Evolutionary conservation across 2,797 vertebrate genomes (phyloP).

Genomic region (Muscicapa striata): DNA sequence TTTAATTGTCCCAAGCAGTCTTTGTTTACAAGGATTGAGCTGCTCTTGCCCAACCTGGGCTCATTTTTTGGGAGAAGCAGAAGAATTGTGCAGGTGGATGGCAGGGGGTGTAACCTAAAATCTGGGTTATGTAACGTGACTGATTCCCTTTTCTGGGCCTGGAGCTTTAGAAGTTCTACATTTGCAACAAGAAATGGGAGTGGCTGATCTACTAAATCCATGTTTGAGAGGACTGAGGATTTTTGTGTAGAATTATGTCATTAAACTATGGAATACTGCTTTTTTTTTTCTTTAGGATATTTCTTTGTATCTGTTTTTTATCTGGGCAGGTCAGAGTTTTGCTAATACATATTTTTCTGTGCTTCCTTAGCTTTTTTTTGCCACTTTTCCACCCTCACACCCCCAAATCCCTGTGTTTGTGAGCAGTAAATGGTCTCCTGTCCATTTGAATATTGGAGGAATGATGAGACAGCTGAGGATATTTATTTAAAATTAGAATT

Average conservation of each 20-base stretch:
- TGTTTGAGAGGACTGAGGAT: neutral
- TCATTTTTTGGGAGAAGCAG: conserved; percentile 24
- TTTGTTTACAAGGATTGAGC: neutral
- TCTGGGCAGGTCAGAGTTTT: neutral
- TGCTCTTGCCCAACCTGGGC: neutral
- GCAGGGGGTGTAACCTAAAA: neutral
- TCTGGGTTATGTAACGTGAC: neutral
- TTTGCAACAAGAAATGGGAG: conserved; percentile 26
- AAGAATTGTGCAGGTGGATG: conserved; percentile 1
- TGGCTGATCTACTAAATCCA: neutral
- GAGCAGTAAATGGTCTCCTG: neutral
- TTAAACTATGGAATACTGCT: neutral
- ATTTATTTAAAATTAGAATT: neutral
- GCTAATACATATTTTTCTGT: neutral
- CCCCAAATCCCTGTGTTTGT: neutral
- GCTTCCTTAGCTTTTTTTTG: neutral
- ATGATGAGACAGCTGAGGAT: neutral
- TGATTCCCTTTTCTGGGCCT: neutral
- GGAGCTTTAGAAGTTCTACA: neutral
- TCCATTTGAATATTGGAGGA: neutral
- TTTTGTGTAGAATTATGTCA: conserved; percentile 7
- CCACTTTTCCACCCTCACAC: neutral
- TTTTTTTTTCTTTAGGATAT: neutral
- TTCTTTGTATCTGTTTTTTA: neutral
- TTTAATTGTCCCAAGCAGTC: neutral